Conservation (phyloP, 2,797 vertebrate species). For the Psittacula derbiana region DNA sequence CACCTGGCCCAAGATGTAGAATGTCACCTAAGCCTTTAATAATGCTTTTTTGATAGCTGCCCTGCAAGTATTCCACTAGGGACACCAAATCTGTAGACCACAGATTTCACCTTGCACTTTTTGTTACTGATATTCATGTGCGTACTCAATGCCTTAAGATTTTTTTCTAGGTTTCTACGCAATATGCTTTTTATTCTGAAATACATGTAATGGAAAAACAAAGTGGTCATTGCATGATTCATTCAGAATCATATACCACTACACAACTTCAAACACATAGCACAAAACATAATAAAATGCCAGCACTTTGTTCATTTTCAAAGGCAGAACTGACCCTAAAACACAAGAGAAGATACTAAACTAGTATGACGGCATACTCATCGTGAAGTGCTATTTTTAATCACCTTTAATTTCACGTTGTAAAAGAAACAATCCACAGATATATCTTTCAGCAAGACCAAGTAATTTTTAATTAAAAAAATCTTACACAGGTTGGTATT, state of each 20-base stretch:
- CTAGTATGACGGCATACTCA: neutral
- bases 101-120: neutral
- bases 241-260: neutral
- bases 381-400: neutral
- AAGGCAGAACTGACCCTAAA: neutral
- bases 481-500: neutral
- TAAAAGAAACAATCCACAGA: conserved; percentile 23
- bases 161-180: neutral
- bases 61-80: neutral
- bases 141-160: neutral
- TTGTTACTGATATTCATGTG: neutral
- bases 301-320: neutral
- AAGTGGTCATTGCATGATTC: neutral
- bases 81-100: neutral
- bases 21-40: neutral
- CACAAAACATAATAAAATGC: neutral
- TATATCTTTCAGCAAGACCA: neutral
- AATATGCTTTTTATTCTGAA: neutral
- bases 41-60: neutral
- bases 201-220: neutral
- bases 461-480: neutral
- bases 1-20: neutral
- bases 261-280: neutral
- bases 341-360: neutral
- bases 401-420: conserved; percentile 38